A percentile compares a stretch with the other conserved stretches of the same genome.
These are phyloP conservation scores for Tinea semifulvella DNA, from an alignment of 2,888 invertebrate species.

Conservation along the genomic window DNA sequence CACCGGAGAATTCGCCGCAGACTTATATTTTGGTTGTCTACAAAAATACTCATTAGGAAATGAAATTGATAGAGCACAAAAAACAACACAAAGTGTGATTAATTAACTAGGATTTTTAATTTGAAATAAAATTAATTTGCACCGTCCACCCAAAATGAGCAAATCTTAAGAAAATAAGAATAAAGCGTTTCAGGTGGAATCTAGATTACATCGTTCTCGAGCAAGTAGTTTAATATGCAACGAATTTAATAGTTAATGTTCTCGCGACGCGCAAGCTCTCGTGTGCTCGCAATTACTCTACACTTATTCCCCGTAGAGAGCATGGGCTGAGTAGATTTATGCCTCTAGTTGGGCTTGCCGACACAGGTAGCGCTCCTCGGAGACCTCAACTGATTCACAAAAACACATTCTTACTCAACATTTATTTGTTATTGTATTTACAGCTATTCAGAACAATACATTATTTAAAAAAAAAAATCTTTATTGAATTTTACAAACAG, in stretches of 20 bases:
- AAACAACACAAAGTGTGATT: too few species aligned
- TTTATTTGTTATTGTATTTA: conserved; percentile 12
- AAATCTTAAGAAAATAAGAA: conserved; percentile 17
- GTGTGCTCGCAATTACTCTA: conserved; percentile 58
- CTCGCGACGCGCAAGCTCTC: conserved; percentile 45
- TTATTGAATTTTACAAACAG: too few species aligned
- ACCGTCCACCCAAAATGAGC: conserved; percentile 25
- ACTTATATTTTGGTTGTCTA: background rate
- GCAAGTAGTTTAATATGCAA: conserved; percentile 61
- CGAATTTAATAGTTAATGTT: conserved; percentile 66
- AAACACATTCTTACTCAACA: conserved; percentile 11
- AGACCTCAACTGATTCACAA: conserved; percentile 34
- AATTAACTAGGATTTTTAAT: too few species aligned
- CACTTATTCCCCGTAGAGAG: conserved; percentile 49
- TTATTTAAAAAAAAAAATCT: too few species aligned
- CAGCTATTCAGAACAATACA: too few species aligned
- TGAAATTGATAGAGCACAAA: background rate
- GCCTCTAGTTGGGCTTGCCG: conserved; percentile 46
- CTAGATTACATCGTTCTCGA: conserved; percentile 46
- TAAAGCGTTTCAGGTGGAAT: conserved; percentile 31
- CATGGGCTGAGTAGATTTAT: conserved; percentile 46
- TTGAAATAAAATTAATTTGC: background rate
- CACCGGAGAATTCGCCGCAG: conserved; percentile 30
- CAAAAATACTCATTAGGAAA: background rate
- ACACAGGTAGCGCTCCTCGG: conserved; percentile 35